Evolutionary conservation across 2,113 vertebrate species (phyloP), one percentile per base, ranked within the genome.

Genomic region (Cyphomyrus discorhynchus): DNA sequence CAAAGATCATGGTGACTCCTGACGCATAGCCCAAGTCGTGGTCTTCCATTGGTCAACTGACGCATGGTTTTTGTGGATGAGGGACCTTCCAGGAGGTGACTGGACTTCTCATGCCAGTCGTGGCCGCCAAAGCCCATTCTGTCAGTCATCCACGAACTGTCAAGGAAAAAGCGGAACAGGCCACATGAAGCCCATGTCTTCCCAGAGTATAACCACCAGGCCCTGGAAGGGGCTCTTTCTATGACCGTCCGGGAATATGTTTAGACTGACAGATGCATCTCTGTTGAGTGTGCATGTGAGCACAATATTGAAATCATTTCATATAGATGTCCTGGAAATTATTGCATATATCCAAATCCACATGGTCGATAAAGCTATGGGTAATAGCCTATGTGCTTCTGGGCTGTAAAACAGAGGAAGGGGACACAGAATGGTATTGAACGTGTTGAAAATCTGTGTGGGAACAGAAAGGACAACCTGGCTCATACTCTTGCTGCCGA

Each of bases 11-110:
- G 10, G 52, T 31, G 39, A 31, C 6, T 45, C 15, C 15, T 21
- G 21, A 24, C 19, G 6, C 27, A 15, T 39, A 84, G n/a, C 24
- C 21, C 84, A 24, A 74, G 58, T 62, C 1, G 27, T 77, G 84
- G 42, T 52, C 58, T n/a, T 90, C 62, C 80, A 39, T 50, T 27
- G 89, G 89, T 90, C 89, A 90, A 42, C 66, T 53, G 89, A n/a
- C 66, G 11, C 66, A 35, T 35, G 19, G 31, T 19, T 77, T 86
- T 53, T 87, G 85, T 52, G 88, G 21, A 35, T 35, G 85, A 19
- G 17, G 19, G 85, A 49, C 84, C 86, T 80, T 80, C 53, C 62
- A 86, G 85, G 85, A 87, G 62, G 27, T 53, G 58, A 87, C 89
- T 89, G 35, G 47, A 87, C 56, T 21, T 21, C 89, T 49, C 24